A percentile compares a stretch with the other conserved stretches of the same genome.
phyloP scores from a whole-genome alignment of 2,888 invertebrate genomes.

The Kryphioiulus occultus region DNA sequence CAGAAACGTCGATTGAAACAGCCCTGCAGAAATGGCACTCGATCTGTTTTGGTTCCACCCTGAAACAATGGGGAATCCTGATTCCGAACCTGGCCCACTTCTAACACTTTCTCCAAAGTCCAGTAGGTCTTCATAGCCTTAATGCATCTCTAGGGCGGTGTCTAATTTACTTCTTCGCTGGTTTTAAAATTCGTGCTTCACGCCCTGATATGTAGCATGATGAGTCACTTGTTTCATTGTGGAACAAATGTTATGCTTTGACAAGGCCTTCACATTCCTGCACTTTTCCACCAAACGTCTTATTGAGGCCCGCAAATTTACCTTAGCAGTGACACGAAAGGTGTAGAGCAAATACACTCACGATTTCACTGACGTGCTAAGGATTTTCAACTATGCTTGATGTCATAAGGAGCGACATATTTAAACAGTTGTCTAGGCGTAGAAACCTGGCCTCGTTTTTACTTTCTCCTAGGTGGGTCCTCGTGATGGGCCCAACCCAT shows the following conservation, averaged over 20 bases:
- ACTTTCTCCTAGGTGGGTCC: background rate
- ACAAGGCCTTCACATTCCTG: background rate
- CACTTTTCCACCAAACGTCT: too few relatives aligned
- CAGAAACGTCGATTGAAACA: background rate
- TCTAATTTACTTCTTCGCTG: background rate
- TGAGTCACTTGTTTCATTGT: slow-evolving; percentile 16
- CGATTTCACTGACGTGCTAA: background rate
- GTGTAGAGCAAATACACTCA: background rate
- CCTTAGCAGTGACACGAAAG: background rate
- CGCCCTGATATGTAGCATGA: background rate
- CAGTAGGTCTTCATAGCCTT: background rate
- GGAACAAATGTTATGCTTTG: background rate
- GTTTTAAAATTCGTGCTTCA: background rate
- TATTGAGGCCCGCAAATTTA: background rate
- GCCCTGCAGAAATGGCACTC: background rate
- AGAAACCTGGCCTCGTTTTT: slow-evolving; percentile 29
- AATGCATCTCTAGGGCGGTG: background rate
- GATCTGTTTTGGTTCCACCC: slow-evolving; percentile 36
- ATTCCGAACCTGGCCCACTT: background rate
- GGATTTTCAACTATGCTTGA: background rate
- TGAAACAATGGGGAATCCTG: slow-evolving; percentile 12
- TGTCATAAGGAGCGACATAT: slow-evolving; percentile 18
- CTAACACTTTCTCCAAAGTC: background rate
- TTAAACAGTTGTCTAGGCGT: background rate
- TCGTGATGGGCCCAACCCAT: slow-evolving; percentile 36